Percentiles rank a stretch among this genome's conserved stretches.
Evolutionary conservation across 2,113 vertebrate genomes (phyloP).

Genomic region (Desmodus rotundus): DNA sequence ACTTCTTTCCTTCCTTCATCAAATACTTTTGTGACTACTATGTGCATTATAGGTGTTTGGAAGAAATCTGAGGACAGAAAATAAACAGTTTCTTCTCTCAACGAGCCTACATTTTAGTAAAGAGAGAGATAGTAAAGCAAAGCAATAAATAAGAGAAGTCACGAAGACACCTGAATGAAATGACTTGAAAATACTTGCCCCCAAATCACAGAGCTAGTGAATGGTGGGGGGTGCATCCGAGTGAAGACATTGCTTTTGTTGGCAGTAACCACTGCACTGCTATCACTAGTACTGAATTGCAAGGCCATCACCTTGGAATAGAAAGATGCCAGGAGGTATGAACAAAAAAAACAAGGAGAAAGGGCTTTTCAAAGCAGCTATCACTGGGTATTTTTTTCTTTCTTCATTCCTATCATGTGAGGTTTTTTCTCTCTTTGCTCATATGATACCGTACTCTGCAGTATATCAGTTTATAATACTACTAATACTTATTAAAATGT

Average conservation of each 20-base stretch:
- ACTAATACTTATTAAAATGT: constrained; percentile 16
- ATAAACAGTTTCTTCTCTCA: background rate
- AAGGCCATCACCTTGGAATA: background rate
- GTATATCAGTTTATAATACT: background rate
- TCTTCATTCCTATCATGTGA: background rate
- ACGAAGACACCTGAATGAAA: background rate
- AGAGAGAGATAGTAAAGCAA: background rate
- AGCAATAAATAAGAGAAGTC: background rate
- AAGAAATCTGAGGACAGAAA: background rate
- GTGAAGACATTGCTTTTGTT: background rate
- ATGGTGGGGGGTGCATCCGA: background rate
- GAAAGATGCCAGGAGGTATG: background rate
- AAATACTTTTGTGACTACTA: background rate
- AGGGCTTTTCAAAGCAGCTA: background rate
- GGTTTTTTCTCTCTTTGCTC: background rate
- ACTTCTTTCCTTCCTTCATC: background rate
- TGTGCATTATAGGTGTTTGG: background rate
- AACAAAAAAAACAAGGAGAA: background rate
- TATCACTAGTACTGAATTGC: background rate
- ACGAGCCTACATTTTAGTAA: background rate
- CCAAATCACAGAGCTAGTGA: background rate
- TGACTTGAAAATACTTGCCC: background rate
- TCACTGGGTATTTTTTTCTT: background rate
- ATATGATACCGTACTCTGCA: background rate
- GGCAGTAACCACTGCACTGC: background rate